Evolutionary conservation across 2,888 invertebrate species (phyloP), one percentile per base, ranked within the genome.

Genomic region (Meloe dianella): DNA sequence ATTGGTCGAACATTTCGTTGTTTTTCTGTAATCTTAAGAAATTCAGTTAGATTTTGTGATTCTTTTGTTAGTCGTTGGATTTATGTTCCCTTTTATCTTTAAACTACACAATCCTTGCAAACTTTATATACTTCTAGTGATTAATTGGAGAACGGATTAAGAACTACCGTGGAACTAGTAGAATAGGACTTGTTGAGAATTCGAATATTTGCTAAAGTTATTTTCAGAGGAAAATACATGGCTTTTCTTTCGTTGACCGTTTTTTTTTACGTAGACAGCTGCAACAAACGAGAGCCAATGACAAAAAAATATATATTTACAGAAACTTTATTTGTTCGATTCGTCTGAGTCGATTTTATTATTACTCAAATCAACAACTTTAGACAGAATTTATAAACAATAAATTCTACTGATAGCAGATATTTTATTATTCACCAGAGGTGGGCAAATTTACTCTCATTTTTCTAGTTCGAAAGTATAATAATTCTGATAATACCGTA

Each of bases 61-160:
- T 79, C 75, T 77, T 78, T 78, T 79, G 79, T 77, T 78, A 73
- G 77, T 73, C 71, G 14, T 62, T 66, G 77, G 77, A 80, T 80
- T 80, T 79, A 79, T 79, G 78, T 78, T 74, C 71, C 68, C 71
- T 75, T 79, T 79, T 79, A 79, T 80, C 80, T 78, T 74, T 73
- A 75, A 76, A 75, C 76, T 76, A 76, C 75, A 75, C 77, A 75
- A 78, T 78, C 78, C 76, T 74, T 73, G 73, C 74, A 78, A 80
- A 79, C 74, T 80, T 79, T 78, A 77, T 79, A 77, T 76, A 79
- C 74, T 75, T 76, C 71, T 71, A 72, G 80, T 79, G 80, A 80
- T 80, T 80, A 79, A 81, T 81, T 80, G 79, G 77, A 60, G 69
- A 61, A 54, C 54, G 78, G 78, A 80, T 81, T 80, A 80, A 74